Evolutionary conservation across 1,140 invertebrate genomes (phyloP), one percentile per base, ranked within the genome.

Genomic region (Apis dorsata): DNA sequence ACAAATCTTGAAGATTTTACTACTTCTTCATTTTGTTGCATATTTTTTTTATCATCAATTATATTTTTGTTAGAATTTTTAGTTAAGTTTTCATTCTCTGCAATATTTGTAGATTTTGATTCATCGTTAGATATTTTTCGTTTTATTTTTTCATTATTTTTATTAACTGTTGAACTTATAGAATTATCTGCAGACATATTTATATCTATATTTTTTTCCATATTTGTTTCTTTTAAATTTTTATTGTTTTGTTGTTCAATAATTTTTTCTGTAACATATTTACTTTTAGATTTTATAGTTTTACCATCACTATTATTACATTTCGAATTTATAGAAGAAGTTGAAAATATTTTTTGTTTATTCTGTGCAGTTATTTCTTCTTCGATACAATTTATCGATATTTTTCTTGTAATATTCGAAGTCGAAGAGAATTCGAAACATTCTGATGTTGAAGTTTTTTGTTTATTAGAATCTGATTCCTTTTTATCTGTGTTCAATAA

Each of bases 1-100:
- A 92, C 91, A 74, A 94, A 94, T 83, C 93, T 90, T 21, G 91
- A 91, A 87, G 88, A 93, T 84, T 93, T 94, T 66, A 91, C 74
- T 83, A 86, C 49, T 75, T 87, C 86, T 78, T 89, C 73, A n/a
- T 83, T 84, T 90, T 84, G 59, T 75, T 83, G 28, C 12, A 13
- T 49, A 0, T 71, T 28, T 0, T 13, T 68, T 24, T 84, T 80
- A 60, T 77, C 73, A 7, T 55, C 72, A 11, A 3, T 66, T 28
- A 34, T 13, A 49, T 73, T 70, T 70, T 80, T 65, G 19, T 66
- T 51, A 28, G 68, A 24, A 34, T 81, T 65, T 77, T 77, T 62
- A 8, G 24, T 12, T 13, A 63, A 53, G 49, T 74, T 55, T 24
- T 88, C 83, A 44, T 84, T 82, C 44, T 89, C 79, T 11, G 59